phyloP scores from a whole-genome alignment of 1,140 invertebrate species.

The Drosophila ogumai region DNA sequence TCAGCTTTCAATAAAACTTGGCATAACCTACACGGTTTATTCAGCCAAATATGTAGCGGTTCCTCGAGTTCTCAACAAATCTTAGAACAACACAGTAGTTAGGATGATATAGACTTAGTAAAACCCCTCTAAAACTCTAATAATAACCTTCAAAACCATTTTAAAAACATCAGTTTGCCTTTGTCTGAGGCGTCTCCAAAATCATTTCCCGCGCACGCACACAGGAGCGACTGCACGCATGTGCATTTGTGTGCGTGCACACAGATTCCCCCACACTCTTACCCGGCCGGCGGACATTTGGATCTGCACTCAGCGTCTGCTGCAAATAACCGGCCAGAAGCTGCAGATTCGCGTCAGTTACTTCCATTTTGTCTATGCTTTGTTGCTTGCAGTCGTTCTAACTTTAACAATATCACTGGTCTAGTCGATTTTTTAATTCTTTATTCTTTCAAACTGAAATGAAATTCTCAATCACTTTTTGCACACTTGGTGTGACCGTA shows the following conservation, averaged over 20 bases:
- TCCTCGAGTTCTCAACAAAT: background rate
- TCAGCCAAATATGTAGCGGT: background rate
- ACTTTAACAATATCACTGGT: conserved; percentile 25
- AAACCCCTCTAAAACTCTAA: background rate
- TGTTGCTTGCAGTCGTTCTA: background rate
- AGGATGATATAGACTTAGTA: background rate
- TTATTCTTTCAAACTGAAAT: conserved; percentile 34
- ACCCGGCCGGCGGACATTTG: conserved; percentile 93
- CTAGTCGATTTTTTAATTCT: conserved; percentile 7
- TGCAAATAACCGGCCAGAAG: conserved; percentile 93
- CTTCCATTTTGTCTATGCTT: conserved; percentile 88
- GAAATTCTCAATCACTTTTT: conserved; percentile 50
- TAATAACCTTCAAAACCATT: conserved; percentile 1
- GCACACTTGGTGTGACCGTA: conserved; percentile 29
- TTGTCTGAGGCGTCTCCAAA: conserved; percentile 10
- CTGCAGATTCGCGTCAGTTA: conserved; percentile 92
- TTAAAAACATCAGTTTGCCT: background rate
- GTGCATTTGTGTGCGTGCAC: conserved; percentile 35
- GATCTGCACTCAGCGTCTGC: conserved; percentile 95
- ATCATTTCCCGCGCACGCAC: conserved; percentile 64
- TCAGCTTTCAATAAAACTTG: background rate
- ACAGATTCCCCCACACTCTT: conserved; percentile 74
- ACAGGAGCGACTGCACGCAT: conserved; percentile 31
- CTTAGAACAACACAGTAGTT: accelerated
- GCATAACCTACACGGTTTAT: background rate